Percentiles rank a stretch among this genome's conserved stretches.
These are phyloP conservation scores for Acanthoscelides obtectus DNA, from an alignment of 2,888 invertebrate species.

Conservation along the genomic window DNA sequence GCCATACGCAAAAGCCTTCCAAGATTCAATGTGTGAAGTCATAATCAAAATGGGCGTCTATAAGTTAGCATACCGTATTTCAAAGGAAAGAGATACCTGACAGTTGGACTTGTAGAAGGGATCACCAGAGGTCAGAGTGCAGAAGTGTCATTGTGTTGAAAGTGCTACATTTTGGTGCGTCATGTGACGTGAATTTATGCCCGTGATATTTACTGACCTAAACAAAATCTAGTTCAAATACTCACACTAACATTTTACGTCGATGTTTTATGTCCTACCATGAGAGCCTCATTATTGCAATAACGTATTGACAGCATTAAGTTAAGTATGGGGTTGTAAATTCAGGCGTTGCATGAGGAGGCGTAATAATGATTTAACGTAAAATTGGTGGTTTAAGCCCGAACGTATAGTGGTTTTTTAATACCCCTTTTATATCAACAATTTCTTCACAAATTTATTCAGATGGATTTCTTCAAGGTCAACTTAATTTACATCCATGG, in stretches of 20 bases:
- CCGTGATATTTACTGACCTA: neutral
- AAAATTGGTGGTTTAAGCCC: too few relatives aligned
- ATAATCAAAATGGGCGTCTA: neutral
- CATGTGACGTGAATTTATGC: neutral
- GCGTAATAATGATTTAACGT: too few relatives aligned
- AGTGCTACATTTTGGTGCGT: conserved; percentile 4
- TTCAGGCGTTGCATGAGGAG: too few relatives aligned
- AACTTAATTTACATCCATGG: too few relatives aligned
- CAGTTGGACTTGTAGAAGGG: neutral
- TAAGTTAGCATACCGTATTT: neutral
- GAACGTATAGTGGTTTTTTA: too few relatives aligned
- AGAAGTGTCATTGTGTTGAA: conserved; percentile 2
- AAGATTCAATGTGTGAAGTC: neutral
- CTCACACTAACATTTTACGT: neutral
- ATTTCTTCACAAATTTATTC: too few relatives aligned
- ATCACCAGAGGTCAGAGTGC: conserved; percentile 1
- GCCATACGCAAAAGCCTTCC: neutral
- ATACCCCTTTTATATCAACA: too few relatives aligned
- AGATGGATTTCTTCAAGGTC: too few relatives aligned
- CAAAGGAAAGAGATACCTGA: neutral
- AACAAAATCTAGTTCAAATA: neutral
- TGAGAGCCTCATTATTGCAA: neutral
- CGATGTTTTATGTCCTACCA: neutral
- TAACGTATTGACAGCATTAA: too few relatives aligned
- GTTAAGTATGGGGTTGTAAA: too few relatives aligned